phyloP scores from a whole-genome alignment of 1,140 invertebrate species.

The Lucilia cuprina region DNA sequence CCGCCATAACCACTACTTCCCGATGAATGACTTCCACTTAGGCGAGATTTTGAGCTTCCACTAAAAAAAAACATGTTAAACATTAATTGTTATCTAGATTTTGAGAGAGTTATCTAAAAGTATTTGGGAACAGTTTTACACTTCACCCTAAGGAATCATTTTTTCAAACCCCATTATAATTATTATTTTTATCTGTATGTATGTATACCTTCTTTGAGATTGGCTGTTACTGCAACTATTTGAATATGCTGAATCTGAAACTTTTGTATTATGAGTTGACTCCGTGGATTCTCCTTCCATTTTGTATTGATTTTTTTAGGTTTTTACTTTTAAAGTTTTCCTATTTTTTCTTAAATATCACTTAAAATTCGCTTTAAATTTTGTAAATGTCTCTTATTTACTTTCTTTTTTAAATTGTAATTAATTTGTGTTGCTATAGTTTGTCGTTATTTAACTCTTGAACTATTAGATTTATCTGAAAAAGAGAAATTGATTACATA shows the following conservation, averaged over 20 bases:
- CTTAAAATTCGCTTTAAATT: not conserved
- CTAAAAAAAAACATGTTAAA: constrained; percentile 58
- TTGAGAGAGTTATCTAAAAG: too few species aligned
- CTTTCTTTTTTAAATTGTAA: too few species aligned
- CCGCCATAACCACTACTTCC: constrained; percentile 81
- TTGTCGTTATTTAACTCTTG: too few species aligned
- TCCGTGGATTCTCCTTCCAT: constrained; percentile 61
- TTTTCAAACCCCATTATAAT: too few species aligned
- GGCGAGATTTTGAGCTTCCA: constrained; percentile 77
- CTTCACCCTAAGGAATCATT: too few species aligned
- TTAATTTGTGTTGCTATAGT: too few species aligned
- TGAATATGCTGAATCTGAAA: constrained; percentile 80
- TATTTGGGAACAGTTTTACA: too few species aligned
- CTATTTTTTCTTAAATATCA: not conserved
- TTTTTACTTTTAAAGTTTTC: not conserved
- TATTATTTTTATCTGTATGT: too few species aligned
- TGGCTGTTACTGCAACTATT: constrained; percentile 80
- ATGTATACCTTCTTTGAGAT: constrained; percentile 74
- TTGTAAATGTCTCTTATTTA: not conserved
- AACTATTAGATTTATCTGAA: too few species aligned
- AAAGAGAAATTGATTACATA: too few species aligned
- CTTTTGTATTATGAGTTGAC: constrained; percentile 66
- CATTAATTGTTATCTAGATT: too few species aligned
- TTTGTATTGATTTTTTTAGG: not conserved
- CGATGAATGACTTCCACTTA: constrained; percentile 77